These are phyloP conservation scores for Eremophila alpestris DNA, from an alignment of 2,797 vertebrate species.

Conservation along the genomic window DNA sequence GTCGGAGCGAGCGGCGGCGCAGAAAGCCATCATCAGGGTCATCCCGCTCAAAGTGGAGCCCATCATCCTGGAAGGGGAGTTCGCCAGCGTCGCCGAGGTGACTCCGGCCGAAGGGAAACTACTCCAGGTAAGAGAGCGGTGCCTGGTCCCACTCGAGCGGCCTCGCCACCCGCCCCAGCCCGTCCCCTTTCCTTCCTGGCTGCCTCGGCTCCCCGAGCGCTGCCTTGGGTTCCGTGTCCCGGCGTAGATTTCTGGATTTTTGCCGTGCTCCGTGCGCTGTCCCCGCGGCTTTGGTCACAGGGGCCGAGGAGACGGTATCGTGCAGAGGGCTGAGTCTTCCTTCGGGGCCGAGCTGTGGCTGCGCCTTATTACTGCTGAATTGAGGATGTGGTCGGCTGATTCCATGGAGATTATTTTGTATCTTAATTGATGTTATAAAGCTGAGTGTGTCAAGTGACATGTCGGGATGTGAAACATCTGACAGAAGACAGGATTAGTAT, in stretches of 20 bases:
- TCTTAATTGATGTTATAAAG: neutral
- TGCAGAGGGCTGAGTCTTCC: neutral
- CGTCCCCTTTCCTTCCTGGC: neutral
- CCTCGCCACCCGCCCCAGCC: neutral
- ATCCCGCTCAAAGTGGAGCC: conserved; percentile 88
- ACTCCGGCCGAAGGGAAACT: conserved; percentile 91
- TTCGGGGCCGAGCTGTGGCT: neutral
- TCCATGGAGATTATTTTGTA: neutral
- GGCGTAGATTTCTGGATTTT: accelerated
- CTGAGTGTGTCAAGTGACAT: neutral
- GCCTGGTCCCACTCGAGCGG: neutral
- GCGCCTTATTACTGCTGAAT: neutral
- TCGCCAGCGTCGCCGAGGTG: conserved; percentile 86
- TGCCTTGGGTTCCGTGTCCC: accelerated
- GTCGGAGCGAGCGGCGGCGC: conserved; percentile 83
- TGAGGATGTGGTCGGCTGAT: neutral
- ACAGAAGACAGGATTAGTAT: neutral
- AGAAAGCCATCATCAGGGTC: conserved; percentile 91
- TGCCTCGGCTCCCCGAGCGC: neutral
- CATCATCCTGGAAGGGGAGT: conserved; percentile 89
- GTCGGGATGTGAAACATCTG: neutral
- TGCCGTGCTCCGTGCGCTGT: neutral
- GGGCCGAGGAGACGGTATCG: neutral
- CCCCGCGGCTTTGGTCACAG: neutral
- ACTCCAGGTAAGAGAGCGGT: conserved; percentile 87